phyloP scores from a whole-genome alignment of 92 coral and sea anemone genomes.

The Montipora capitata region DNA sequence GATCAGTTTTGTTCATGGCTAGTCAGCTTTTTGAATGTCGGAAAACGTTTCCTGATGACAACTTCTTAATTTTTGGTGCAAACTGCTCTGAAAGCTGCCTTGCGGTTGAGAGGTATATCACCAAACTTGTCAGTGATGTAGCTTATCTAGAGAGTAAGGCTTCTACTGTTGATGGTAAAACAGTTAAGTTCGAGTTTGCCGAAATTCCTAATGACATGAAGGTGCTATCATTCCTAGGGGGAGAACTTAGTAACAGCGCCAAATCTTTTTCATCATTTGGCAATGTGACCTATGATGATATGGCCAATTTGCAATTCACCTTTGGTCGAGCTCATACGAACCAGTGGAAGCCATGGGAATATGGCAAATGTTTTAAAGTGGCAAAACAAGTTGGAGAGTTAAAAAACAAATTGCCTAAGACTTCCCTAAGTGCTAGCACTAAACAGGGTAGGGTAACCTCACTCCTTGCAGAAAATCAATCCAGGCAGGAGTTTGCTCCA shows the following conservation, averaged over 20 bases:
- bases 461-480: slow-evolving; percentile 47
- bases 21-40: slow-evolving; percentile 58
- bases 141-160: slow-evolving; percentile 27
- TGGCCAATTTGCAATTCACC: slow-evolving; percentile 37
- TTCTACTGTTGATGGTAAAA: slow-evolving; percentile 31
- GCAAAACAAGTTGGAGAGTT: slow-evolving; percentile 35
- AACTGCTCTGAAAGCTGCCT: slow-evolving; percentile 51
- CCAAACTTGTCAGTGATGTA: slow-evolving; percentile 24
- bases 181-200: slow-evolving; percentile 52
- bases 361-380: slow-evolving; percentile 37
- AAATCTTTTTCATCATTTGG: slow-evolving; percentile 70
- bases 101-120: slow-evolving; percentile 28
- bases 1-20: slow-evolving; percentile 69
- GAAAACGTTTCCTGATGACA: slow-evolving; percentile 37
- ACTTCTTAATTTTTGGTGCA: slow-evolving; percentile 51
- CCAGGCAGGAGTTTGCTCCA: slow-evolving; percentile 62
- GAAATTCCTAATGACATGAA: slow-evolving; percentile 81
- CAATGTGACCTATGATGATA: slow-evolving; percentile 51
- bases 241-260: slow-evolving; percentile 58
- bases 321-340: slow-evolving; percentile 47
- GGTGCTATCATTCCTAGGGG: slow-evolving; percentile 62
- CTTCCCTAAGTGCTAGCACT: slow-evolving; percentile 30
- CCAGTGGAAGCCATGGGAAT: slow-evolving; percentile 65
- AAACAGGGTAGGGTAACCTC: slow-evolving; percentile 47
- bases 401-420: slow-evolving; percentile 46